Percentiles rank a stretch among this genome's conserved stretches.
Evolutionary conservation across 2,113 vertebrate species (phyloP).

Genomic region (Perca schrenkii): DNA sequence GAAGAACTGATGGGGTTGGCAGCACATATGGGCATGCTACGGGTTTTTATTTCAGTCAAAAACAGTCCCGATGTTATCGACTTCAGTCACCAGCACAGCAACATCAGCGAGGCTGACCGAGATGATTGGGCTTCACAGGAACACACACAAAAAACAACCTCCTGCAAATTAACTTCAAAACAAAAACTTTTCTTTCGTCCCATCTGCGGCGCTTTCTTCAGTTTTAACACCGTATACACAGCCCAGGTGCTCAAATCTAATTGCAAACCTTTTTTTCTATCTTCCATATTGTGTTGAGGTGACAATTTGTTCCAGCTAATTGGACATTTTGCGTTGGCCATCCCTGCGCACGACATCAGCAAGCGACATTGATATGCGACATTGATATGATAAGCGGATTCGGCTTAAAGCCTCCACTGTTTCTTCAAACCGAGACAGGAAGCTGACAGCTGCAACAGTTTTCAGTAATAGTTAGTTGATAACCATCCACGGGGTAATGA

Average conservation of each 20-base stretch:
- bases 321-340: slow-evolving; percentile 58
- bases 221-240: background rate
- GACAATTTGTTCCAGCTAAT: slow-evolving; percentile 76
- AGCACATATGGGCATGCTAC: slow-evolving; percentile 82
- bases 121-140: slow-evolving; percentile 62
- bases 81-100: slow-evolving; percentile 73
- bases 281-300: slow-evolving; percentile 51
- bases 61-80: slow-evolving; percentile 82
- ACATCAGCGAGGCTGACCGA: slow-evolving; percentile 63
- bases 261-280: slow-evolving; percentile 46
- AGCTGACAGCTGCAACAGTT: slow-evolving; percentile 75
- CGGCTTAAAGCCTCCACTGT: slow-evolving; percentile 35
- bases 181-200: slow-evolving; percentile 61
- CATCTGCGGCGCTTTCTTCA: slow-evolving; percentile 31
- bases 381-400: slow-evolving; percentile 68
- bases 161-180: slow-evolving; percentile 65
- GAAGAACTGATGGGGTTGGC: slow-evolving; percentile 86
- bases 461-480: slow-evolving; percentile 75
- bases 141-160: slow-evolving; percentile 11
- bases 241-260: slow-evolving; percentile 57
- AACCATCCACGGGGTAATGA: slow-evolving; percentile 78
- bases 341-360: slow-evolving; percentile 49
- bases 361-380: too few relatives aligned
- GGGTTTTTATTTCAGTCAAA: slow-evolving; percentile 82
- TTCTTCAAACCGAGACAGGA: slow-evolving; percentile 58